Conservation (phyloP, 2,888 invertebrate species). For the Pseudanteris insignis region DNA sequence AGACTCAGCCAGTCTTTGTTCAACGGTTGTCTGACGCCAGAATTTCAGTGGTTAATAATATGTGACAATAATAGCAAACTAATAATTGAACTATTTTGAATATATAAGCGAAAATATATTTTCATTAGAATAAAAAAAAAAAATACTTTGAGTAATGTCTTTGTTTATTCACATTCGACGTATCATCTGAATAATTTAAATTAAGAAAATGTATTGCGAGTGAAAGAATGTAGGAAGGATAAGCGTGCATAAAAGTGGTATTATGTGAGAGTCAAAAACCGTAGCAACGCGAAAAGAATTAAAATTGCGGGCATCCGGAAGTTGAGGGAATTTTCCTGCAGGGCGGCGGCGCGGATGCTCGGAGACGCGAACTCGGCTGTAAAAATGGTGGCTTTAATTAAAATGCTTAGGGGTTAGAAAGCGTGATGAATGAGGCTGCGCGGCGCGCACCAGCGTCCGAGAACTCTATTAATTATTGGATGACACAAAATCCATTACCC, state of each 20-base stretch:
- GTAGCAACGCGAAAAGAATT: constrained; percentile 8
- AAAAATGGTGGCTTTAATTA: constrained; percentile 63
- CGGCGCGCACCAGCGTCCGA: constrained; percentile 49
- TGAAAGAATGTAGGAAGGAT: constrained; percentile 4
- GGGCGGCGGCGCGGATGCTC: constrained; percentile 22
- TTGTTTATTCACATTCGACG: no score
- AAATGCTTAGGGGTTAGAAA: constrained; percentile 66
- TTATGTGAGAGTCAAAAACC: constrained; percentile 5
- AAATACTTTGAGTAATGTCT: no score
- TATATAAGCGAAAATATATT: no score
- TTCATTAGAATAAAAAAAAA: no score
- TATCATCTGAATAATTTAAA: no score
- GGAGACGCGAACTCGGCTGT: constrained; percentile 39
- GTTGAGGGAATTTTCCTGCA: constrained; percentile 29
- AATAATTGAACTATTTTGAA: no score
- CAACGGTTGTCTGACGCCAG: no score
- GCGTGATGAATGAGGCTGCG: constrained; percentile 64
- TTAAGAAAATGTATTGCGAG: no score
- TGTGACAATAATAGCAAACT: no score
- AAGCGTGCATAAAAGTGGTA: not conserved
- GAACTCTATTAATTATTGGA: constrained; percentile 66
- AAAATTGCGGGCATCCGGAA: constrained; percentile 20
- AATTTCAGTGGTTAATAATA: no score
- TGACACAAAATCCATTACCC: constrained; percentile 65
- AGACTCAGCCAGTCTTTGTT: no score